Percentiles rank a stretch among this genome's conserved stretches.
Evolutionary conservation across 2,797 vertebrate genomes (phyloP).

Genomic region (Pantherophis vulpinus): DNA sequence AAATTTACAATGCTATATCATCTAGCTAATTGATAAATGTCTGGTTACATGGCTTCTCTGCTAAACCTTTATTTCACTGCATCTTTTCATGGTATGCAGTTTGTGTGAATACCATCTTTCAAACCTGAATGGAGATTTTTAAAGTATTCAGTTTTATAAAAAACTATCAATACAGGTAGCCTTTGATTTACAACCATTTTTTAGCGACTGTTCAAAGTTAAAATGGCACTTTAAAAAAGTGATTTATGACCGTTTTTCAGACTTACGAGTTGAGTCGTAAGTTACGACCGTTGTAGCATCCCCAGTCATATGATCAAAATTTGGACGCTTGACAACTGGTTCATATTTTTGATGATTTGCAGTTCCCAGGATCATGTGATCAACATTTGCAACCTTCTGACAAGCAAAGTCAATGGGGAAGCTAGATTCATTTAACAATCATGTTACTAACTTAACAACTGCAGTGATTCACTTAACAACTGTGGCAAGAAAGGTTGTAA

Average conservation of each 20-base stretch:
- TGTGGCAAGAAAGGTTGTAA: neutral
- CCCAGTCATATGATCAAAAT: neutral
- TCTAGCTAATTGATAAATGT: neutral
- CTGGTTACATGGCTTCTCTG: neutral
- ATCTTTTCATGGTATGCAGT: neutral
- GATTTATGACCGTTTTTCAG: neutral
- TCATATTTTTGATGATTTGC: neutral
- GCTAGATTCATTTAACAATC: neutral
- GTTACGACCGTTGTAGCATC: neutral
- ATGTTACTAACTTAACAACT: neutral
- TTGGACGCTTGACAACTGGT: neutral
- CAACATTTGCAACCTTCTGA: neutral
- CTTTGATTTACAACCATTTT: neutral
- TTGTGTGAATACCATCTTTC: neutral
- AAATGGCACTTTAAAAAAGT: neutral
- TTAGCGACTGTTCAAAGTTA: neutral
- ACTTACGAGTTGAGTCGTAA: neutral
- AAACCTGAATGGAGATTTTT: neutral
- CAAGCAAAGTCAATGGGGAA: neutral
- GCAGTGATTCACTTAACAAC: neutral
- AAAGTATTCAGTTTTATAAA: neutral
- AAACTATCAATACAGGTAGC: neutral
- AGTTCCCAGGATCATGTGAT: neutral
- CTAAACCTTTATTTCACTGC: neutral
- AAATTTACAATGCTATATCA: neutral